phyloP scores from a whole-genome alignment of 2,888 invertebrate genomes.

The Hydraecia micacea region DNA sequence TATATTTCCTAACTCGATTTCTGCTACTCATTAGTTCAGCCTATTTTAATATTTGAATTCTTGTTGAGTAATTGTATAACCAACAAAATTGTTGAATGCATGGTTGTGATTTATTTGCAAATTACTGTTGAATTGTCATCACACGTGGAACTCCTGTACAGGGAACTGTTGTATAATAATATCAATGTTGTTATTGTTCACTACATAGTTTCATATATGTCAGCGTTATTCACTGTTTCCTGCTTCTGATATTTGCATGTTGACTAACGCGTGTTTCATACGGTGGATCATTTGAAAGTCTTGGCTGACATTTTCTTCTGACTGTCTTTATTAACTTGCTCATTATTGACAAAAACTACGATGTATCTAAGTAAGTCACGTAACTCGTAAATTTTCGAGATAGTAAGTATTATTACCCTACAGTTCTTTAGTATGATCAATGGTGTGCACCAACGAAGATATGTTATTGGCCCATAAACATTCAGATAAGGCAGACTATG shows the following conservation, averaged over 20 bases:
- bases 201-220: slow-evolving; percentile 53
- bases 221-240: slow-evolving; percentile 59
- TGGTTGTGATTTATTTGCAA: slow-evolving; percentile 38
- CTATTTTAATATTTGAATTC: slow-evolving; percentile 20
- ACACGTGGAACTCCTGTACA: slow-evolving; percentile 23
- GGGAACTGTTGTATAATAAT: slow-evolving; percentile 39
- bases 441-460: slow-evolving; percentile 21
- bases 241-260: slow-evolving; percentile 60
- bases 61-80: slow-evolving; percentile 25
- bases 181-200: slow-evolving; percentile 53
- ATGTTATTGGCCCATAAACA: slow-evolving; percentile 35
- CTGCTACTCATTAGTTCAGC: slow-evolving; percentile 26
- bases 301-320: slow-evolving; percentile 15
- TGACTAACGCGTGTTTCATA: slow-evolving; percentile 47
- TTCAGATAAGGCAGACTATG: slow-evolving; percentile 35
- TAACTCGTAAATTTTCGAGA: slow-evolving; percentile 16
- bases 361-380: background rate
- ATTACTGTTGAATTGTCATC: slow-evolving; percentile 14
- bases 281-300: slow-evolving; percentile 13
- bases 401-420: slow-evolving; percentile 7
- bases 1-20: slow-evolving; percentile 25
- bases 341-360: slow-evolving; percentile 8
- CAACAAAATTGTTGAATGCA: slow-evolving; percentile 34
- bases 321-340: slow-evolving; percentile 9
- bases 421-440: slow-evolving; percentile 2